Evolutionary conservation across 2,113 vertebrate species (phyloP).

Genomic region (Sinosuthora webbiana): DNA sequence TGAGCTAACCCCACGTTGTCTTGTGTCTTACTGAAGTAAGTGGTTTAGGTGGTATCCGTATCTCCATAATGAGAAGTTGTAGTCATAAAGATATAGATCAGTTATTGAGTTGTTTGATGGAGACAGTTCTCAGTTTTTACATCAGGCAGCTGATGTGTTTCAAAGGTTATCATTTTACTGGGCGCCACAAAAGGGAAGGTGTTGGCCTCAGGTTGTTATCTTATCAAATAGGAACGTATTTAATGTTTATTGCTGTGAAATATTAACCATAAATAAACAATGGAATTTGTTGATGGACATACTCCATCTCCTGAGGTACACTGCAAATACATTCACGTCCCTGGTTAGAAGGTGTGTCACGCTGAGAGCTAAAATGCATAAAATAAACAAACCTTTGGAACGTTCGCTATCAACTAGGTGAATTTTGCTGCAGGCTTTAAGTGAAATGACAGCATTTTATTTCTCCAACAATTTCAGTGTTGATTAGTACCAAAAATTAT

Average conservation of each 20-base stretch:
- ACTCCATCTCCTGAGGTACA: background rate
- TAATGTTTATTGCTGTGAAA: constrained; percentile 19
- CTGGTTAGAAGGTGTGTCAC: background rate
- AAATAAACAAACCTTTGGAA: background rate
- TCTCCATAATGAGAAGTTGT: background rate
- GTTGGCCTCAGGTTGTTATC: background rate
- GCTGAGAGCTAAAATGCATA: background rate
- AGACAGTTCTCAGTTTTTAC: background rate
- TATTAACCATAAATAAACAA: constrained; percentile 11
- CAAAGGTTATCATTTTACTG: constrained; percentile 23
- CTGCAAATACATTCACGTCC: background rate
- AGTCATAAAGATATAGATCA: background rate
- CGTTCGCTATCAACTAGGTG: background rate
- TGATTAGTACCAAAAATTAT: background rate
- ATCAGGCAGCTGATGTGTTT: background rate
- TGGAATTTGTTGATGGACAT: background rate
- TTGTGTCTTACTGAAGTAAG: background rate
- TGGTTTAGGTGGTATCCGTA: background rate
- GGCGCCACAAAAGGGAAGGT: background rate
- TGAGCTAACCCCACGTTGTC: background rate
- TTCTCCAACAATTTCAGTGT: background rate
- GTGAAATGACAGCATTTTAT: background rate
- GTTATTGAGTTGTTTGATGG: background rate
- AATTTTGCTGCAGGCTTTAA: background rate
- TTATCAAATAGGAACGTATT: background rate